Conservation (phyloP, 1,140 invertebrate genomes). For the Penaeus chinensis region DNA sequence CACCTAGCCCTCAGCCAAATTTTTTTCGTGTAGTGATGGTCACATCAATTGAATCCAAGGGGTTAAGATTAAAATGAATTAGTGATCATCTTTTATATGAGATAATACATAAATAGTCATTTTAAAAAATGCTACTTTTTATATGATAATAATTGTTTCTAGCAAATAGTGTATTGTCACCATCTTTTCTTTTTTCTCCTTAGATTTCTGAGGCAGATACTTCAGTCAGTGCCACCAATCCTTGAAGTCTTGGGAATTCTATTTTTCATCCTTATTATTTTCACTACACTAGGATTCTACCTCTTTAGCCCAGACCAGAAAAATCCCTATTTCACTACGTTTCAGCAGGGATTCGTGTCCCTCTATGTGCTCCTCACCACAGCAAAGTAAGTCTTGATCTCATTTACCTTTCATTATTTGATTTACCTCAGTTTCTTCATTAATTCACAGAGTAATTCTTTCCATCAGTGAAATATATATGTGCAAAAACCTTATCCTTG, state of each 20-base stretch:
- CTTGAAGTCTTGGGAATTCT: constrained; percentile 88
- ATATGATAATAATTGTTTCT: not conserved
- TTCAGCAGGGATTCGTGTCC: constrained; percentile 87
- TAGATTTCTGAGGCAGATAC: constrained; percentile 72
- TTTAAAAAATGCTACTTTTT: too few species aligned
- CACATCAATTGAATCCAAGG: too few species aligned
- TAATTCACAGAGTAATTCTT: too few species aligned
- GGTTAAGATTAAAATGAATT: too few species aligned
- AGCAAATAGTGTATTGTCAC: not conserved
- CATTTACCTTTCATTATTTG: not conserved
- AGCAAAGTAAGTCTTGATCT: constrained; percentile 79
- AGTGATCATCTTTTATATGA: too few species aligned
- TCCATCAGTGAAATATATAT: too few species aligned
- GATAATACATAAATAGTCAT: too few species aligned
- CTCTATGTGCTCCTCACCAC: constrained; percentile 91
- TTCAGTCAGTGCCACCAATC: constrained; percentile 89
- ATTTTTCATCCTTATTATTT: constrained; percentile 87
- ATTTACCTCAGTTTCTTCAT: too few species aligned
- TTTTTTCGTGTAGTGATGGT: too few species aligned
- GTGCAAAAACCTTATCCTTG: too few species aligned
- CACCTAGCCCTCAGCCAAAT: too few species aligned
- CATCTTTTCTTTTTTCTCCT: not conserved
- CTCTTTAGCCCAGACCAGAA: constrained; percentile 79
- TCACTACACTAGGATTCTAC: constrained; percentile 85
- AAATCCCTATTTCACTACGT: constrained; percentile 82